phyloP scores from a whole-genome alignment of 2,113 vertebrate species.

The Sinocyclocheilus anshuiensis region DNA sequence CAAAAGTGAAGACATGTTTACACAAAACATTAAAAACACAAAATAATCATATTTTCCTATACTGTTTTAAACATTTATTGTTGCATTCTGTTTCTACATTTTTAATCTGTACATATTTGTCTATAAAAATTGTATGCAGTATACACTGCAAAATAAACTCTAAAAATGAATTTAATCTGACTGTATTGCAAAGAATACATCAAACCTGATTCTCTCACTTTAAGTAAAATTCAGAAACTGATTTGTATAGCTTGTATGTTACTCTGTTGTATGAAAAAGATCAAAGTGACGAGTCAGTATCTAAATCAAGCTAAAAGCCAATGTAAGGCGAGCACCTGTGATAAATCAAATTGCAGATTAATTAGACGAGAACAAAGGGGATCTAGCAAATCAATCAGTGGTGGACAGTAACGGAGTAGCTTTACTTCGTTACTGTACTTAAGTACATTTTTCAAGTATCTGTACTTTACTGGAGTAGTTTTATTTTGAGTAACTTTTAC shows the following conservation, averaged over 20 bases:
- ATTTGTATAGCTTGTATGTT: neutral
- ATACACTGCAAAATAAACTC: neutral
- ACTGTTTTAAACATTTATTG: no score
- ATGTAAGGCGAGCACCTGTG: neutral
- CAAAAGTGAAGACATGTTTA: neutral
- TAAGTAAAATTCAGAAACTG: neutral
- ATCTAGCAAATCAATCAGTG: conserved; percentile 51
- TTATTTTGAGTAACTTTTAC: no score
- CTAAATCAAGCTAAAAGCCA: conserved; percentile 1
- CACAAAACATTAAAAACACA: neutral
- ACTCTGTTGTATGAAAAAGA: neutral
- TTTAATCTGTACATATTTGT: neutral
- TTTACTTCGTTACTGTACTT: no score
- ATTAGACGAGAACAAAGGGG: conserved; percentile 25
- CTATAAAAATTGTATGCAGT: neutral
- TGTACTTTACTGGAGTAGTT: no score
- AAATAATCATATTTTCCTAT: neutral
- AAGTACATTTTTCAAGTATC: no score
- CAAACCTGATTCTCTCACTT: neutral
- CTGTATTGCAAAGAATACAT: neutral
- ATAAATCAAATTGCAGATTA: conserved; percentile 38
- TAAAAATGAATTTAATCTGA: neutral
- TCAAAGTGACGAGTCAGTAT: neutral
- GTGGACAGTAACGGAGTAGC: no score
- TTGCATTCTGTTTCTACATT: no score